phyloP scores from a whole-genome alignment of 2,797 vertebrate species.

The Sphenodon punctatus region DNA sequence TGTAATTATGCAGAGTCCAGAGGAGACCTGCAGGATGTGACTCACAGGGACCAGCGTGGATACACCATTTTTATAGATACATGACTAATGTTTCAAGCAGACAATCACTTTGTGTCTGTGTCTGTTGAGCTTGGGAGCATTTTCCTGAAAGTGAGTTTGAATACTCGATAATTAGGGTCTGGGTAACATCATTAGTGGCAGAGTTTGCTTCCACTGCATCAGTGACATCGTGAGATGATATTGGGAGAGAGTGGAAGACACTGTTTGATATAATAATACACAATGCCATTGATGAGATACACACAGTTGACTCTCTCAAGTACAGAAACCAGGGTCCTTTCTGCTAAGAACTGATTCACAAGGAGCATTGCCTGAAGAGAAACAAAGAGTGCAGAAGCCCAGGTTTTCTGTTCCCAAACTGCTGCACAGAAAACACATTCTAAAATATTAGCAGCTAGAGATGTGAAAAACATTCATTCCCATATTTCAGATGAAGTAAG shows the following conservation, averaged over 20 bases:
- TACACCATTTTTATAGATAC: background rate
- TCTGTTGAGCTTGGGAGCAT: no score
- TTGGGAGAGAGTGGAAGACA: background rate
- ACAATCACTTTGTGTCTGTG: constrained; percentile 37
- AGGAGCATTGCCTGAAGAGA: constrained; percentile 11
- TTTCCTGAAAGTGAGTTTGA: no score
- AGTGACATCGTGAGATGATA: background rate
- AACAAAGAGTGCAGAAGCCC: constrained; percentile 30
- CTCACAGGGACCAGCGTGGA: background rate
- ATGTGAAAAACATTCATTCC: background rate
- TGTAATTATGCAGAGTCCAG: background rate
- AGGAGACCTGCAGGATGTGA: background rate
- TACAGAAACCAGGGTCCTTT: background rate
- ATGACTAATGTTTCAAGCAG: background rate
- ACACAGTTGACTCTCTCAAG: background rate
- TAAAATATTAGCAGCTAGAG: constrained; percentile 5
- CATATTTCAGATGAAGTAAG: background rate
- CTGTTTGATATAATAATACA: background rate
- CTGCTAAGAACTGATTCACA: background rate
- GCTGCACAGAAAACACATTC: background rate
- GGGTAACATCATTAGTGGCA: background rate
- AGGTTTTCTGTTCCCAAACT: background rate
- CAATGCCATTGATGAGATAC: background rate
- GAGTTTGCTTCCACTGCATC: background rate
- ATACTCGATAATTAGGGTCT: background rate